A percentile compares a stretch with the other conserved stretches of the same genome.
phyloP scores from a whole-genome alignment of 2,888 invertebrate species.

The Mechanitis messenoides region DNA sequence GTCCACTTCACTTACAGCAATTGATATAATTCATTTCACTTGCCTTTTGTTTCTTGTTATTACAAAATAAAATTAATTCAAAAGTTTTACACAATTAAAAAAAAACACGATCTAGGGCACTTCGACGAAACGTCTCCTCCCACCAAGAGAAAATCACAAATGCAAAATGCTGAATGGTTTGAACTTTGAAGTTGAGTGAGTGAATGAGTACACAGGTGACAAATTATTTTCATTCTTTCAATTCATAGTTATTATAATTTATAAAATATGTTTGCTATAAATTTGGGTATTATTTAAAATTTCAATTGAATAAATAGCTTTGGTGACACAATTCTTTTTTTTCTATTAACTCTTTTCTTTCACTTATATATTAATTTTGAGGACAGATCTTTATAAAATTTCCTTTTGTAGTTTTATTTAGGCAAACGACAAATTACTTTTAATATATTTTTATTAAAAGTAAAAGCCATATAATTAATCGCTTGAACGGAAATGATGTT shows the following conservation, averaged over 20 bases:
- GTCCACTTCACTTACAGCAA: neutral
- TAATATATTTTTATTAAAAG: too few relatives aligned
- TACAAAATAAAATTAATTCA: neutral
- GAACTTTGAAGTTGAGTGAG: neutral
- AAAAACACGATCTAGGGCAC: neutral
- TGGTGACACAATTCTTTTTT: too few relatives aligned
- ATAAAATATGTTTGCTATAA: neutral
- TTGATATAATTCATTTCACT: neutral
- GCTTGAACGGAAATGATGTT: too few relatives aligned
- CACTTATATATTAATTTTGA: too few relatives aligned
- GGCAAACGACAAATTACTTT: too few relatives aligned
- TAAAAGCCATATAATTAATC: too few relatives aligned
- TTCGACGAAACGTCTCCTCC: neutral
- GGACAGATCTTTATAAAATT: too few relatives aligned
- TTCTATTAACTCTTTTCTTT: too few relatives aligned
- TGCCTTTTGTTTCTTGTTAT: neutral
- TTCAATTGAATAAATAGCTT: too few relatives aligned
- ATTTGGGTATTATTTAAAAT: too few relatives aligned
- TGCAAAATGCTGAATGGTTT: conserved; percentile 1
- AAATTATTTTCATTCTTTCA: conserved; percentile 1
- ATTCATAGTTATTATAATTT: neutral
- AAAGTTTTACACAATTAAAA: neutral
- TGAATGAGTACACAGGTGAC: neutral
- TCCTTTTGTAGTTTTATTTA: too few relatives aligned
- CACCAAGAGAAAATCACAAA: conserved; percentile 2